These are phyloP conservation scores for Romanogobio albipinnatus DNA, from an alignment of 2,113 vertebrate genomes.

Conservation along the genomic window DNA sequence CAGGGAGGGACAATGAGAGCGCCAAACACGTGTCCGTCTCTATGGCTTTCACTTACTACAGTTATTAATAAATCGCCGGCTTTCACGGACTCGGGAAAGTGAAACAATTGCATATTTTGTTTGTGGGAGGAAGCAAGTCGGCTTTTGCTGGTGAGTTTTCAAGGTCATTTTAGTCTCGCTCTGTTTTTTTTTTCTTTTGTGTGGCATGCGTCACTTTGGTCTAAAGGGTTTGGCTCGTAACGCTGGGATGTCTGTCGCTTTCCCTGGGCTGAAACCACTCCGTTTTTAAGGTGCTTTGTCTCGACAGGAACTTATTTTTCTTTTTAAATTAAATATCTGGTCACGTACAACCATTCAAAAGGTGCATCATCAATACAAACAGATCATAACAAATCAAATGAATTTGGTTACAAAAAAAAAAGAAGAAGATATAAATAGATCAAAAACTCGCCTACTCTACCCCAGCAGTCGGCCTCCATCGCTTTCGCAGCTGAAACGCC, in stretches of 20 bases:
- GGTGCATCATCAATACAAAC: slow-evolving; percentile 62
- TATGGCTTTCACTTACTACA: slow-evolving; percentile 70
- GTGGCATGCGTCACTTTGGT: slow-evolving; percentile 64
- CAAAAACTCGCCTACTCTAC: slow-evolving; percentile 60
- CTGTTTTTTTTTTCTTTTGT: slow-evolving; percentile 34
- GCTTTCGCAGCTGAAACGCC: slow-evolving; percentile 24
- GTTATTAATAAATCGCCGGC: slow-evolving; percentile 64
- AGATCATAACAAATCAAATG: slow-evolving; percentile 50
- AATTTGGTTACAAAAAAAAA: slow-evolving; percentile 38
- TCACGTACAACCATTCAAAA: slow-evolving; percentile 70
- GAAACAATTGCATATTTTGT: slow-evolving; percentile 58
- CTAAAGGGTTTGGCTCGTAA: slow-evolving; percentile 40
- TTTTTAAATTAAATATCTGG: slow-evolving; percentile 62
- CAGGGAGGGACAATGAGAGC: slow-evolving; percentile 53
- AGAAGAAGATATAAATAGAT: slow-evolving; percentile 62
- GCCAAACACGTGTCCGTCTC: slow-evolving; percentile 14
- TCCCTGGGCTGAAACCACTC: slow-evolving; percentile 57
- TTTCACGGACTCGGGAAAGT: slow-evolving; percentile 52
- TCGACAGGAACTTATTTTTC: slow-evolving; percentile 43
- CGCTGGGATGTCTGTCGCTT: slow-evolving; percentile 38
- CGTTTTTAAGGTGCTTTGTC: slow-evolving; percentile 74
- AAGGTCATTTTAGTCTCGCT: slow-evolving; percentile 53
- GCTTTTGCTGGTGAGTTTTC: slow-evolving; percentile 67
- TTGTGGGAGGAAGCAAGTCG: slow-evolving; percentile 48
- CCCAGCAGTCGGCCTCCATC: slow-evolving; percentile 46